Conservation (phyloP, 2,113 vertebrate species). For the Gila orcuttii region DNA sequence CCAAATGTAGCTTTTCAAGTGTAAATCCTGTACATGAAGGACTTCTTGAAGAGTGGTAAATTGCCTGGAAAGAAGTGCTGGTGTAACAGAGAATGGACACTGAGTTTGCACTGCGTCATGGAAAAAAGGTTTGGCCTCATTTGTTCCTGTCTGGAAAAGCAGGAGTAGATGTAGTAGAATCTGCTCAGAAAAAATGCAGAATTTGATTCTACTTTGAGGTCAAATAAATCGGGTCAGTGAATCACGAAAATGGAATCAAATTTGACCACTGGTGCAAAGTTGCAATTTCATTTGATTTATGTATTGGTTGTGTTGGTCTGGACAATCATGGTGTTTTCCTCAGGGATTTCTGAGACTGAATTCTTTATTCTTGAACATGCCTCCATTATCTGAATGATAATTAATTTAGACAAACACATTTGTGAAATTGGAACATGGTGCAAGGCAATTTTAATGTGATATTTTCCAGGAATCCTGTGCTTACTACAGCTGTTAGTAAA, state of each 20-base stretch:
- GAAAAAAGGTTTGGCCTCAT: slow-evolving; percentile 55
- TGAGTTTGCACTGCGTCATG: slow-evolving; percentile 24
- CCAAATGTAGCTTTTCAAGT: not conserved
- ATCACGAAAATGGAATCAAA: not conserved
- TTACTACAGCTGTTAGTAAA: not conserved
- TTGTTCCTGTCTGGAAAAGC: slow-evolving; percentile 56
- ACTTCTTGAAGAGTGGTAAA: slow-evolving; percentile 24
- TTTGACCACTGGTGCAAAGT: not conserved
- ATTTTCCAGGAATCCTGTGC: not conserved
- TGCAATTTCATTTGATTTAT: not conserved
- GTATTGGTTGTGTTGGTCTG: not conserved
- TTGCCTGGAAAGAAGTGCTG: slow-evolving; percentile 34
- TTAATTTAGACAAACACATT: not conserved
- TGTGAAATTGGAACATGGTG: not conserved
- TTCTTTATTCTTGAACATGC: not conserved
- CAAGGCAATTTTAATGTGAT: not conserved
- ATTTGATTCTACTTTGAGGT: not conserved
- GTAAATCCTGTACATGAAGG: not conserved
- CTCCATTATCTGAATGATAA: not conserved
- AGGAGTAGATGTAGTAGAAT: not conserved
- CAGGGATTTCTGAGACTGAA: not conserved
- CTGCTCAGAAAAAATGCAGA: not conserved
- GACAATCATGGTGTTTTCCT: not conserved
- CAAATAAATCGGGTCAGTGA: not conserved
- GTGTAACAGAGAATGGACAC: slow-evolving; percentile 41